Evolutionary conservation across 2,888 invertebrate genomes (phyloP).

Genomic region (Erannis defoliaria): DNA sequence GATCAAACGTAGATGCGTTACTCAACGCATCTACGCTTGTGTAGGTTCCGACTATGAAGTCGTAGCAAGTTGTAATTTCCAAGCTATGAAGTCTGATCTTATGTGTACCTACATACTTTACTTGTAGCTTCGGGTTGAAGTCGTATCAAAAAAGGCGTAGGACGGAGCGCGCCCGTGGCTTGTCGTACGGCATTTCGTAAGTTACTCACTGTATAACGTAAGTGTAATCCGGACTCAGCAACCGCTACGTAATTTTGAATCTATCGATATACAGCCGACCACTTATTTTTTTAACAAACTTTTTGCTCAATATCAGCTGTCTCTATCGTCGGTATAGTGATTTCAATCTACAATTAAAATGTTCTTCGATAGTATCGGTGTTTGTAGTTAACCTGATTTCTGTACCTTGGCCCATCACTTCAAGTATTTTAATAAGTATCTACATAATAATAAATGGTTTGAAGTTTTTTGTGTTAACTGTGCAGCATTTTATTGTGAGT

Average conservation of each 20-base stretch:
- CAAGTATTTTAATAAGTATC: conserved; percentile 78
- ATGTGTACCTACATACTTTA: not conserved
- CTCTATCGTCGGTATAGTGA: conserved; percentile 65
- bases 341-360: conserved; percentile 58
- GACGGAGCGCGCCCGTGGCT: conserved; percentile 79
- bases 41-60: not conserved
- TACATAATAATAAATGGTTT: conserved; percentile 76
- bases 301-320: conserved; percentile 83
- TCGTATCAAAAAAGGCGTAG: conserved; percentile 58
- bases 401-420: conserved; percentile 73
- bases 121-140: conserved; percentile 17
- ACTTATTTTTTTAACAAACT: conserved; percentile 82
- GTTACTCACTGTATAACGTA: conserved; percentile 83
- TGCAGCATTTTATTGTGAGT: conserved; percentile 87
- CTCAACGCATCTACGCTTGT: too few species aligned
- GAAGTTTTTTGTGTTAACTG: conserved; percentile 82
- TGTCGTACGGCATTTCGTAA: conserved; percentile 79
- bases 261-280: conserved; percentile 73
- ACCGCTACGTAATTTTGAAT: conserved; percentile 79
- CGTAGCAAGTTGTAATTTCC: not conserved
- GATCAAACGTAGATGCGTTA: too few species aligned
- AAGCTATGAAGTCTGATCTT: not conserved
- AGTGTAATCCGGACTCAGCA: conserved; percentile 80
- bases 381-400: conserved; percentile 71
- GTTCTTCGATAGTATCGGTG: conserved; percentile 73